Evolutionary conservation across 2,888 invertebrate genomes (phyloP), one percentile per base, ranked within the genome.

Genomic region (Diarsia mendica): DNA sequence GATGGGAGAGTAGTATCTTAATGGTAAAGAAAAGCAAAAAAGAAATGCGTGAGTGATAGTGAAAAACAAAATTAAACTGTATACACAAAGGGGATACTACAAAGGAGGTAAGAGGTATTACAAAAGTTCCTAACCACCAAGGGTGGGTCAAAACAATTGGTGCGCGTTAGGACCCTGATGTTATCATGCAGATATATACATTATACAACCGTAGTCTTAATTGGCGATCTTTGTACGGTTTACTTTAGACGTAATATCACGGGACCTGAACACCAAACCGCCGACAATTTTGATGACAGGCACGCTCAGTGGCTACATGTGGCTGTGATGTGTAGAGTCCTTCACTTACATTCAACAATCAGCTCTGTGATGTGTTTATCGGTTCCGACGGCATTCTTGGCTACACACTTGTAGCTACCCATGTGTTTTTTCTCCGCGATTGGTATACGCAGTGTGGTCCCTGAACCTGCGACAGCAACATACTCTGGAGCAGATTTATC

Each of bases 301-400:
- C 28, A 28, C 28, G 28, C 28, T 28, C 28, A 28, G 28, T 28
- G 28, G 28, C 28, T 28, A 28, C 28, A 28, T 28, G 28, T 28
- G 28, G 28, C 28, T 28, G 28, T 28, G 28, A 28, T 28, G 28
- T n/a, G n/a, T n/a, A n/a, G n/a, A n/a, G n/a, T 28, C 28, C 33
- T 18, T 60, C 28, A 67, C 78, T 85, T 78, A 87, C 86, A 79
- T 74, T 86, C 70, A n/a, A 87, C 85, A 68, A 46, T 67, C n/a
- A 85, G 73, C 66, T 48, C 46, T n/a, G 80, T 85, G n/a, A 53
- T 20, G 64, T 85, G 81, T 20, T 79, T 72, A 28, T 53, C 51
- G 2, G 15, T 53, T 11, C 85, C 85, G 4, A 64, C 2, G 8
- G 2, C 11, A 61, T 85, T 84, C 15, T 73, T 44, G 11, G 80